Base-by-base conservation (phyloP, 92 coral and sea anemone species). In the Zoanthus solanderi region DNA sequence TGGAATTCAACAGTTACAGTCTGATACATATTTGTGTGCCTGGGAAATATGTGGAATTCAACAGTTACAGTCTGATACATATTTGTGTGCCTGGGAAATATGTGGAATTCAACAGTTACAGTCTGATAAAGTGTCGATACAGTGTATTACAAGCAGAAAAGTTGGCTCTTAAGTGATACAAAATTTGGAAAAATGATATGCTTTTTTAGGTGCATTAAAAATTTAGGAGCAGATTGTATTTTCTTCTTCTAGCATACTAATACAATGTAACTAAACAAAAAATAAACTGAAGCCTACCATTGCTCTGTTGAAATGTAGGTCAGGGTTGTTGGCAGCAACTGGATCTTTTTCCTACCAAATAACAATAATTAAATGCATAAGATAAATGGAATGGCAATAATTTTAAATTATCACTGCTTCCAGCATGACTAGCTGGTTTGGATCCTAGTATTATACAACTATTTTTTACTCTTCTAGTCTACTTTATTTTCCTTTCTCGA, bases 291-390 rank as follows among this genome's bases (percentile, higher is more conserved):
- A 29, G 30, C 98, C 89, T 46, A 97, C 99, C 99, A 97, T 97
- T 37, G 98, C 99, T 80, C 98, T 93, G 88, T 97, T 97, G 86
- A 97, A 97, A 87, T 97, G 96, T 32, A 97, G 92, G 69, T 97
- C 99, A 63, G 99, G 97, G 87, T 95, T 97, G 72, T 94, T 91
- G 63, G 97, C 95, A 6, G 97, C 90, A 37, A 93, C 94, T 0
- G 94, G 92, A 75, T 97, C 99, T 85, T 95, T 95, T 72, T 92
- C 95, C 99, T 97, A 42, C 11, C 56, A 79, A 46, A 58, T n/a
- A 13, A 13, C 4, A 58, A 16, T 13, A 58, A 1, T 58, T 58
- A 2, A 15, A 13, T 12, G 65, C 65, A 1, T 9, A 2, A 14
- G 6, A 2, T 12, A 58, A 58, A 37, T 37, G 3, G 4, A 37